Percentiles rank a stretch among this genome's conserved stretches.
phyloP scores from a whole-genome alignment of 2,888 invertebrate genomes.

The Sinelater perroti region DNA sequence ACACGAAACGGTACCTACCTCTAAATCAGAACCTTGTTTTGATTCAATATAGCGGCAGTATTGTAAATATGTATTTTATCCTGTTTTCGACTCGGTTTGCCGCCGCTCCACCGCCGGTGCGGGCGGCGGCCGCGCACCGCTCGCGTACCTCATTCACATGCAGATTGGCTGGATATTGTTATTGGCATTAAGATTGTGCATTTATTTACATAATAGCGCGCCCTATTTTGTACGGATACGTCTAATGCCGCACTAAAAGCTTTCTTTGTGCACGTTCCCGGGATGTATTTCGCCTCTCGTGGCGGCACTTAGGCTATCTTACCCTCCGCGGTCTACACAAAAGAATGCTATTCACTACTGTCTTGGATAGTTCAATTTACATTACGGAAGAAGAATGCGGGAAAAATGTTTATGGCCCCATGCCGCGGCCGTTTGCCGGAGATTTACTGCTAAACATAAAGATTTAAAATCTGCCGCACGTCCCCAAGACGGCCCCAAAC shows the following conservation, averaged over 20 bases:
- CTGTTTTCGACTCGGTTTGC: constrained; percentile 5
- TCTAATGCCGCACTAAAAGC: constrained; percentile 34
- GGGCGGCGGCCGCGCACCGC: too few species aligned
- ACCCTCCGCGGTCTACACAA: not conserved
- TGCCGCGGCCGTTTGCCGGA: not conserved
- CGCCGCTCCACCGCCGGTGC: too few species aligned
- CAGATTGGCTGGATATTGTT: constrained; percentile 52
- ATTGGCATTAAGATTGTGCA: constrained; percentile 56
- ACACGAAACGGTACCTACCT: too few species aligned
- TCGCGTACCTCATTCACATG: constrained; percentile 52
- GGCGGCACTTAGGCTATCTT: not conserved
- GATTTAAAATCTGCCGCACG: not conserved
- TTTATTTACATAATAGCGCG: constrained; percentile 53
- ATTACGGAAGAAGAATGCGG: not conserved
- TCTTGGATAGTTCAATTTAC: not conserved
- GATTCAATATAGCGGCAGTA: constrained; percentile 14
- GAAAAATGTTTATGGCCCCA: not conserved
- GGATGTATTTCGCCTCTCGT: not conserved
- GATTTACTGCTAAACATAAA: too few species aligned
- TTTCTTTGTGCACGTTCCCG: constrained; percentile 27
- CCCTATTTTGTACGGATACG: constrained; percentile 39
- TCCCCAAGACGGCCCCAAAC: not conserved
- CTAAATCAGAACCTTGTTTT: constrained; percentile 13
- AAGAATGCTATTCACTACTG: not conserved
- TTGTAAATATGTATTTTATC: constrained; percentile 19